Conservation (phyloP, 2,797 vertebrate species). For the Emydoidea blandingii region DNA sequence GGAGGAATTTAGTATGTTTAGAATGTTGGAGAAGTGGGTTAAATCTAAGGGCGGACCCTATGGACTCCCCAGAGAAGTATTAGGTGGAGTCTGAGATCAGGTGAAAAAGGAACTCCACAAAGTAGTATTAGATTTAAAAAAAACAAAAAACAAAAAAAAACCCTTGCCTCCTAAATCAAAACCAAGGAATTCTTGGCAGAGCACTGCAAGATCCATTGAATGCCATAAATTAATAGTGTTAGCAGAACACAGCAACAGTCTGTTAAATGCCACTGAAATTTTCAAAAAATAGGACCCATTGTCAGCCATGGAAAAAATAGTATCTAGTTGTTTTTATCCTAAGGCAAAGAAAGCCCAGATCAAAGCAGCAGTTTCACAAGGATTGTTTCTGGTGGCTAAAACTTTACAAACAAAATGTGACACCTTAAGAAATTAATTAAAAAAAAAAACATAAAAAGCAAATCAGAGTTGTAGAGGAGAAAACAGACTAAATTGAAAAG, state of each 20-base stretch:
- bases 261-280: not conserved
- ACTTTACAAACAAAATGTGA: not conserved
- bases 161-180: too few species aligned
- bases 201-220: not conserved
- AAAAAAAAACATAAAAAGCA: not conserved
- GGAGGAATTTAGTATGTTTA: not conserved
- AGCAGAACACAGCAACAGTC: too few species aligned
- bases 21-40: not conserved
- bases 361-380: not conserved
- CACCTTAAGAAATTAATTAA: not conserved
- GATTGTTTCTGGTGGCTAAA: not conserved
- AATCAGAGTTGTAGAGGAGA: not conserved
- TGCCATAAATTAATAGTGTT: too few species aligned
- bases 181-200: not conserved
- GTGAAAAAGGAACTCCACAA: not conserved
- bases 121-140: not conserved
- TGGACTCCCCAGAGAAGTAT: not conserved
- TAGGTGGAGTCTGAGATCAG: not conserved
- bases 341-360: not conserved
- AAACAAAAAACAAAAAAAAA: too few species aligned
- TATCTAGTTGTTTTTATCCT: not conserved
- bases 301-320: not conserved
- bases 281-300: not conserved
- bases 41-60: not conserved
- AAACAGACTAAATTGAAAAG: not conserved